Evolutionary conservation across 2,888 invertebrate species (phyloP).

Genomic region (Cephus sareptanus): DNA sequence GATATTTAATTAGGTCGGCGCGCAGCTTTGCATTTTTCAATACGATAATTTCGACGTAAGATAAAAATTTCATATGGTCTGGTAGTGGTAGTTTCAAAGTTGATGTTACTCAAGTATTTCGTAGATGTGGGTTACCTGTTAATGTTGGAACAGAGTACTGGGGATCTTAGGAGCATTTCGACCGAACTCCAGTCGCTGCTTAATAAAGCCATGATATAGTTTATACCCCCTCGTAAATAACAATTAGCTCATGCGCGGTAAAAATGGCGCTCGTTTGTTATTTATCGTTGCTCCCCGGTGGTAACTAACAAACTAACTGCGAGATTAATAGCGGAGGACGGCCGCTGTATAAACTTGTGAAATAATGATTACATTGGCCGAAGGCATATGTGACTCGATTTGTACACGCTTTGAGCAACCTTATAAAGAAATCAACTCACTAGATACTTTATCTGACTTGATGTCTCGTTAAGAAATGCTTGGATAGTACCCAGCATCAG

Average conservation of each 20-base stretch:
- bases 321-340: conserved; percentile 53
- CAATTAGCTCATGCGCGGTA: conserved; percentile 52
- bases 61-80: not conserved
- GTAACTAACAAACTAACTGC: conserved; percentile 52
- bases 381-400: conserved; percentile 40
- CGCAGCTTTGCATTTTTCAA: not conserved
- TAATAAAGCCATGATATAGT: conserved; percentile 53
- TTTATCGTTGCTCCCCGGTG: conserved; percentile 39
- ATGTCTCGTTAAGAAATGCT: not conserved
- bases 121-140: not conserved
- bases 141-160: not conserved
- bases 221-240: conserved; percentile 59
- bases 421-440: not conserved
- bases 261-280: conserved; percentile 43
- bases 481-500: not conserved
- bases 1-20: conserved; percentile 32
- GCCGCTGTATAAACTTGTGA: conserved; percentile 45
- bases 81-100: not conserved
- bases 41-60: not conserved
- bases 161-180: not conserved
- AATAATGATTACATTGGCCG: conserved; percentile 40
- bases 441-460: not conserved
- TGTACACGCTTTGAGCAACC: conserved; percentile 25
- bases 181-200: conserved; percentile 19
- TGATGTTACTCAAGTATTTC: not conserved